Conservation (phyloP, 2,888 invertebrate genomes). For the Aplocera efformata region DNA sequence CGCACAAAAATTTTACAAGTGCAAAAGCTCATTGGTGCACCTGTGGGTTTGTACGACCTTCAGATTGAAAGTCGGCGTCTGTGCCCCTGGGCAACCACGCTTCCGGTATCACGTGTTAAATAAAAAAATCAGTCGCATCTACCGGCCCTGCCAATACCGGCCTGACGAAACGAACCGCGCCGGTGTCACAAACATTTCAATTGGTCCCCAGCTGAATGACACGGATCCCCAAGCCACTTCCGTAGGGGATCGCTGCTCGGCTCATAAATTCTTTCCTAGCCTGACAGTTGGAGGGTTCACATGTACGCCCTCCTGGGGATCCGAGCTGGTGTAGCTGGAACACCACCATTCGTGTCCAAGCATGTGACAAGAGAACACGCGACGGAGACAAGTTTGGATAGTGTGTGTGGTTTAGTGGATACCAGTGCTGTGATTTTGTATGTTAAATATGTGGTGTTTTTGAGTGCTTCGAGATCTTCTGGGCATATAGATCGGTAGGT, state of each 20-base stretch:
- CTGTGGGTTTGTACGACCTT: too few relatives aligned
- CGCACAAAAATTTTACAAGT: too few relatives aligned
- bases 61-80: too few relatives aligned
- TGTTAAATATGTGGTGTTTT: slow-evolving; percentile 2
- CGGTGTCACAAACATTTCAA: slow-evolving; percentile 33
- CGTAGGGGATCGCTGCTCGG: slow-evolving; percentile 59
- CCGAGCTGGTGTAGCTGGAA: slow-evolving; percentile 36
- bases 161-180: slow-evolving; percentile 19
- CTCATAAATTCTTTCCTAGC: slow-evolving; percentile 76
- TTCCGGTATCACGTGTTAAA: too few relatives aligned
- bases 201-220: slow-evolving; percentile 22
- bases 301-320: slow-evolving; percentile 56
- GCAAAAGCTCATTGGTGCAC: too few relatives aligned
- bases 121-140: too few relatives aligned
- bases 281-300: slow-evolving; percentile 69
- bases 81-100: too few relatives aligned
- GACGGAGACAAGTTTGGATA: slow-evolving; percentile 41
- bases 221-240: slow-evolving; percentile 48
- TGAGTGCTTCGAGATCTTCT: too few relatives aligned
- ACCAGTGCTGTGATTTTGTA: slow-evolving; percentile 10
- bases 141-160: too few relatives aligned
- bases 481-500: too few relatives aligned
- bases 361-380: slow-evolving; percentile 64
- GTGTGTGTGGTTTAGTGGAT: not conserved
- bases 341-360: slow-evolving; percentile 49